Evolutionary conservation across 1,140 invertebrate genomes (phyloP), one percentile per base, ranked within the genome.

Genomic region (Aphis craccivora): DNA sequence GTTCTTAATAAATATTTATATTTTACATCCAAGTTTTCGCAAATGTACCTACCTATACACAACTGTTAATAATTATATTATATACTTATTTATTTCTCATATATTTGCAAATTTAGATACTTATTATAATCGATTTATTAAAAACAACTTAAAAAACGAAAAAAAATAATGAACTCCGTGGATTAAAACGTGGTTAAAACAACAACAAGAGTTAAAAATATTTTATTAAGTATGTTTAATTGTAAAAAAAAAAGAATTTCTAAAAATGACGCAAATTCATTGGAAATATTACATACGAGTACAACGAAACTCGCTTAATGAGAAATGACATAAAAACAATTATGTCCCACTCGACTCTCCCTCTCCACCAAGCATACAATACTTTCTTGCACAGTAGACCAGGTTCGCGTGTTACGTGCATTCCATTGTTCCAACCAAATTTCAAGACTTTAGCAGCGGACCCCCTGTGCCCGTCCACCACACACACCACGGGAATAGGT

Each of bases 321-420:
- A 86, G 43, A 86, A 86, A 86, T 86, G 84, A 45, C 43, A 86
- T 45, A 86, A 86, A 86, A 86, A 86, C 84, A 45, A 86, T 86
- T 45, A 86, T 45, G 43, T 86, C 84, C 40, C 84, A 86, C 84
- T 86, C 37, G 8, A 84, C 40, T 45, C 40, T 86, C 43, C 43
- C 86, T 35, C 43, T 45, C 43, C 43, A 2, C 14, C 45, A 4
- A 35, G 20, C 30, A 48, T 35, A n/a, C 25, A 87, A 45, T 45
- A 86, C 40, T 25, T 40, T 30, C 40, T 18, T 48, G 30, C 86
- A 87, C 30, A 88, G 86, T 88, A 51, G 45, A 88, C 35, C n/a
- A n/a, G 45, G 87, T 53, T 53, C 48, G 87, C 87, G 87, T 37
- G 87, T 89, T 89, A 89, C 87, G 51, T 55, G 30, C 88, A 89